phyloP scores from a whole-genome alignment of 2,113 vertebrate genomes.

The Toxotes jaculatrix region DNA sequence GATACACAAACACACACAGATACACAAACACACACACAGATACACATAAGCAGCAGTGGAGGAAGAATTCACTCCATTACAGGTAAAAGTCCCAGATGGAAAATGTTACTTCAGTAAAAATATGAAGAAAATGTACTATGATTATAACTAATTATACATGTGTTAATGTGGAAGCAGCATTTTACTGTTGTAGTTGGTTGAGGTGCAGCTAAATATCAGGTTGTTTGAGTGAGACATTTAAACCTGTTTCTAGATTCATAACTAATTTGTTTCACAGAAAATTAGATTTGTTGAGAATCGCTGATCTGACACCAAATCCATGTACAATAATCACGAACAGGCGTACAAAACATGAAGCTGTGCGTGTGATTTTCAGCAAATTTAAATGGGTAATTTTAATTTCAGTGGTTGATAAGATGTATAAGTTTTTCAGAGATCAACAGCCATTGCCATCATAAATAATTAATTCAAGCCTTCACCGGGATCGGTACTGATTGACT shows the following conservation, averaged over 20 bases:
- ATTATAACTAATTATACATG: no score
- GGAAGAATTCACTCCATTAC: not conserved
- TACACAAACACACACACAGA: no score
- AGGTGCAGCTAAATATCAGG: not conserved
- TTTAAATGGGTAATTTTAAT: not conserved
- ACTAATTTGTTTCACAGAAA: no score
- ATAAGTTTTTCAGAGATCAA: not conserved
- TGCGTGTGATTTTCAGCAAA: not conserved
- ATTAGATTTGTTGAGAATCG: no score
- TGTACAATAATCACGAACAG: not conserved
- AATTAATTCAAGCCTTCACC: slow-evolving; percentile 21
- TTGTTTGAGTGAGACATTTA: not conserved
- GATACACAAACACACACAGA: not conserved
- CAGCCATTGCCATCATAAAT: not conserved
- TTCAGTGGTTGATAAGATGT: not conserved
- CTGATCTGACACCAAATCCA: not conserved
- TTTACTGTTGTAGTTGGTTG: no score
- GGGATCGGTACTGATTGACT: not conserved
- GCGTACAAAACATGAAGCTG: not conserved
- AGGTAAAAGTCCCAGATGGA: not conserved
- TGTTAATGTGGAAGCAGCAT: no score
- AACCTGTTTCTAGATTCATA: no score
- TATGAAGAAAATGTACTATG: not conserved
- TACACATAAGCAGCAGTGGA: no score
- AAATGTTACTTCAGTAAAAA: not conserved